Evolutionary conservation across 2,888 invertebrate genomes (phyloP), one percentile per base, ranked within the genome.

Genomic region (Tinea pellionella): DNA sequence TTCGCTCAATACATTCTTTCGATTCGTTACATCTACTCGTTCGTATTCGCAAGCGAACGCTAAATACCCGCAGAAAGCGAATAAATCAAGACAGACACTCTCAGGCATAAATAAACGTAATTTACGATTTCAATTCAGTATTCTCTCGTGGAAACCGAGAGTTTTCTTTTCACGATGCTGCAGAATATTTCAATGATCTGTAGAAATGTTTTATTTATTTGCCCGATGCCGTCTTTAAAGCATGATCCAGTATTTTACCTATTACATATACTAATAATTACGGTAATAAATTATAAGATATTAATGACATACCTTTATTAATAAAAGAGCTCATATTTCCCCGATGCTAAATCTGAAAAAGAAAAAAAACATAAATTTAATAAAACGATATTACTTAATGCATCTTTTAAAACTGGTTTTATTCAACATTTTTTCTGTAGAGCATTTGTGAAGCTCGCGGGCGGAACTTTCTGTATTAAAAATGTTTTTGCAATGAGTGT

Each of bases 61-160:
- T 59, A 59, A 59, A 59, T 47, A 59, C 30, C 29, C 59, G 47
- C 59, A 61, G 75, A 77, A 73, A 73, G 68, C 64, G 69, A 73
- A 78, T 78, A 78, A 75, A 78, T 76, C 75, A 77, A 72, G 69
- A 69, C 71, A 72, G 74, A 75, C 75, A 74, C 72, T 74, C 73
- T 70, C 73, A 69, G 66, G 66, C 65, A 67, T 74, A 76, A 75
- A 76, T 78, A 76, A 76, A 76, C 69, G 73, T 74, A 76, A 77
- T 75, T 76, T 75, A 77, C 73, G 72, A 71, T 71, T 69, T 72
- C 77, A 68, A 70, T 71, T 76, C 72, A 68, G 69, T 68, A 70
- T 73, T 71, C 68, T 47, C 32, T 57, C 63, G 63, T 64, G 70
- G 73, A 73, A 69, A 69, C 66, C 47, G 63, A 65, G 63, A 65